phyloP scores from a whole-genome alignment of 2,888 invertebrate genomes.

The Trichogramma dendrolimi region DNA sequence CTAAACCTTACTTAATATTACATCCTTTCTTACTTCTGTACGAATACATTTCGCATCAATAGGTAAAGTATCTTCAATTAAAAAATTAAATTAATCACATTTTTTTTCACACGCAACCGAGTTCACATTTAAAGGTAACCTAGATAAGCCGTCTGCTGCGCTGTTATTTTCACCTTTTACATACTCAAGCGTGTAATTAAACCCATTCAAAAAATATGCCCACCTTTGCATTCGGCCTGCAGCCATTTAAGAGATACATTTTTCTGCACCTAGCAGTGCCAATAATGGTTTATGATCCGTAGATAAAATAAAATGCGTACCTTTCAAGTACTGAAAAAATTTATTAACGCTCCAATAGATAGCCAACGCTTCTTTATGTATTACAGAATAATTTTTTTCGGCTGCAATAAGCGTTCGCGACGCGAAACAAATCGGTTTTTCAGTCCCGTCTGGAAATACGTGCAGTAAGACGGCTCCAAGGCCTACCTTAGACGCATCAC shows the following conservation, averaged over 20 bases:
- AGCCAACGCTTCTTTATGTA: constrained; percentile 42
- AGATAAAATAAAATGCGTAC: constrained; percentile 36
- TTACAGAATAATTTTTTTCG: constrained; percentile 41
- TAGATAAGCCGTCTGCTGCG: constrained; percentile 28
- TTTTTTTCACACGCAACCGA: constrained; percentile 7
- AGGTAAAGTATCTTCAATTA: constrained; percentile 17
- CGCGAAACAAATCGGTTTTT: constrained; percentile 38
- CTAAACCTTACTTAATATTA: constrained; percentile 13
- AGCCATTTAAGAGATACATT: constrained; percentile 41
- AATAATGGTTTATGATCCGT: constrained; percentile 41
- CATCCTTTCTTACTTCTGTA: constrained; percentile 11
- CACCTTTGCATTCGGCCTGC: constrained; percentile 41
- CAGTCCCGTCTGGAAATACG: constrained; percentile 31
- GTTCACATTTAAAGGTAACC: constrained; percentile 15
- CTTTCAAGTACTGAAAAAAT: constrained; percentile 43
- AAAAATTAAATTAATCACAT: constrained; percentile 24
- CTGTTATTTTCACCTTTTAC: constrained; percentile 25
- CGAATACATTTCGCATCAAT: constrained; percentile 15
- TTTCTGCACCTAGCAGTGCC: constrained; percentile 38
- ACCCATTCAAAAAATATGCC: constrained; percentile 32
- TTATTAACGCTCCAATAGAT: constrained; percentile 40
- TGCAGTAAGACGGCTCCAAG: constrained; percentile 37
- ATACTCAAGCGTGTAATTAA: constrained; percentile 31
- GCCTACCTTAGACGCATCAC: constrained; percentile 28
- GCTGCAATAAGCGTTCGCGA: constrained; percentile 37